Evolutionary conservation across 2,888 invertebrate species (phyloP), one percentile per base, ranked within the genome.

Genomic region (Erebia ligea): DNA sequence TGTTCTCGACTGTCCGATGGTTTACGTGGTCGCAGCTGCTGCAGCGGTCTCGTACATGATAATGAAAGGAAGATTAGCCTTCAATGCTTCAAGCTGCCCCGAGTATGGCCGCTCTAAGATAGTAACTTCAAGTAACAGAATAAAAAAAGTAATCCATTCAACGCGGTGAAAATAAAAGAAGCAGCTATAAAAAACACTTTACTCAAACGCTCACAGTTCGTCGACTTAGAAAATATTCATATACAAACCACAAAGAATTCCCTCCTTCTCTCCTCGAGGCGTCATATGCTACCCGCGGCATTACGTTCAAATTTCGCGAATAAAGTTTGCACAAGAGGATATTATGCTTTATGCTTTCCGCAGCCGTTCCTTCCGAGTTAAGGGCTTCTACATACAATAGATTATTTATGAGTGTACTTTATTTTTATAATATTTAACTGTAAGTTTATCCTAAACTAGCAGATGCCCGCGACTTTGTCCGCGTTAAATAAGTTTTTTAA

Each of bases 251-350:
- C 57, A 67, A 45, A 58, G 67, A 13, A n/a, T 67, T 63, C 48
- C 45, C 45, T 48, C 58, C 45, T 66, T 64, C 61, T 21, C 64
- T 61, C 61, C 69, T 62, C 52, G 52, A 62, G 65, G 70, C 66
- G 70, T 70, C 72, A 67, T 72, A 68, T 74, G 72, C 70, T 72
- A 66, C 61, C 66, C 68, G 70, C 72, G 66, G 68, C 70, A 58
- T 66, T 70, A 68, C 70, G 63, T 63, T 74, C 58, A 70, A 72
- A 70, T 70, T 70, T 64, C 64, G 58, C 58, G 64, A 72, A 72
- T 72, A 72, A 70, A 74, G 67, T 70, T 72, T 74, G 70, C 68
- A 74, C 65, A 72, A 67, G 68, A 68, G 57, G 65, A 66, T 70
- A 67, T 72, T 70, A 67, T 72, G 62, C 56, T 70, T 72, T 68